Evolutionary conservation across 2,797 vertebrate species (phyloP), one percentile per base, ranked within the genome.

Genomic region (Falco peregrinus): DNA sequence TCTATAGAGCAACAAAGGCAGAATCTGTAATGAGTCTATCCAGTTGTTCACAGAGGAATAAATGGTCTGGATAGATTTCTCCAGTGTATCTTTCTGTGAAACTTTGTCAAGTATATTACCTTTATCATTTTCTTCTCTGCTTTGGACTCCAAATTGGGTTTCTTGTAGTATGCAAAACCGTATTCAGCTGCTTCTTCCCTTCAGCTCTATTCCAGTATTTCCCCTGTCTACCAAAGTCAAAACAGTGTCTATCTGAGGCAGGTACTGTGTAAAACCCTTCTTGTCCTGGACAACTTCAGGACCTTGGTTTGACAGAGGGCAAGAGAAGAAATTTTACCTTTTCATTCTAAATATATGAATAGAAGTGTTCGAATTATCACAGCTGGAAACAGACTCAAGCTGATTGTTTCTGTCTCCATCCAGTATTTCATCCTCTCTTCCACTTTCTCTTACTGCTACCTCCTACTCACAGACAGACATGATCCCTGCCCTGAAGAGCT

Each of bases 1-100:
- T 97, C 94, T 94, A 92, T 92, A 39, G 86, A 96, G 89, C 78
- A 96, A 90, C 96, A 97, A 93, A 96, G 95, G 91, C 92, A 97
- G 92, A 97, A 97, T 97, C 56, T 74, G 69, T 97, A 97, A 97
- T 97, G 89, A 97, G 79, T 71, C 88, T 64, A 59, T 78, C 59
- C 88, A 73, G 94, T 94, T 83, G 86, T 56, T 96, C 89, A 79
- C 93, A 81, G 76, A 96, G 85, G 92, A 95, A 97, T 97, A 96
- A 96, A 94, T 91, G 87, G 95, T 93, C 92, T 90, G 93, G 94
- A 75, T 79, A 61, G 83, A 87, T 93, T 94, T 91, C 89, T 96
- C 87, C 67, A 86, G 84, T 47, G 73, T 76, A 78, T 89, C 47
- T 93, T 86, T 82, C 69, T 47, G 79, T 53, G 84, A 74, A 89